phyloP scores from a whole-genome alignment of 2,113 vertebrate genomes.

The Benthochromis sp. region DNA sequence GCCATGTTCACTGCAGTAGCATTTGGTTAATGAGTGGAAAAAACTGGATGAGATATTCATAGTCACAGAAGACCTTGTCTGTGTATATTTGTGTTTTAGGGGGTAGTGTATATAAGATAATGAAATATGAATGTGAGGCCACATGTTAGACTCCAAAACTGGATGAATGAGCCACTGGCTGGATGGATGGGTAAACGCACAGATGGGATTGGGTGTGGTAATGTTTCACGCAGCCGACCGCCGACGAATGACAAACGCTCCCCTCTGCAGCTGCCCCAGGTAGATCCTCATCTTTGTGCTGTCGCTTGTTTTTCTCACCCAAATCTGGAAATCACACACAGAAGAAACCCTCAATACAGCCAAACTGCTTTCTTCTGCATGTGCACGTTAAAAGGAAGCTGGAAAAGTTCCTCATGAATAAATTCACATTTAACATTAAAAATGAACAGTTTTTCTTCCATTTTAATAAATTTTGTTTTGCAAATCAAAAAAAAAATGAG shows the following conservation, averaged over 20 bases:
- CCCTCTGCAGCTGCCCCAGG: slow-evolving; percentile 93
- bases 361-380: background rate
- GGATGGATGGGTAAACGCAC: background rate
- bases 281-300: slow-evolving; percentile 99
- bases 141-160: background rate
- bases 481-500: background rate
- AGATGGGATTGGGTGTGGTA: background rate
- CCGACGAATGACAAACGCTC: slow-evolving; percentile 92
- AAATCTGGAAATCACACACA: slow-evolving; percentile 74
- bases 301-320: slow-evolving; percentile 98
- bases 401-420: fast-evolving
- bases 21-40: background rate
- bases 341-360: background rate
- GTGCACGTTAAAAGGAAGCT: background rate
- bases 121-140: background rate
- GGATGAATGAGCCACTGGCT: background rate
- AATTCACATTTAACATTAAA: background rate
- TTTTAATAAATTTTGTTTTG: background rate
- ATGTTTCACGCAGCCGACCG: slow-evolving; percentile 84
- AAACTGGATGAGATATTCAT: background rate
- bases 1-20: background rate
- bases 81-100: background rate
- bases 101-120: background rate
- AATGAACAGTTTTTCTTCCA: background rate
- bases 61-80: background rate